A percentile compares a stretch with the other conserved stretches of the same genome.
These are phyloP conservation scores for Hetaerina americana DNA, from an alignment of 1,140 invertebrate species.

Conservation along the genomic window DNA sequence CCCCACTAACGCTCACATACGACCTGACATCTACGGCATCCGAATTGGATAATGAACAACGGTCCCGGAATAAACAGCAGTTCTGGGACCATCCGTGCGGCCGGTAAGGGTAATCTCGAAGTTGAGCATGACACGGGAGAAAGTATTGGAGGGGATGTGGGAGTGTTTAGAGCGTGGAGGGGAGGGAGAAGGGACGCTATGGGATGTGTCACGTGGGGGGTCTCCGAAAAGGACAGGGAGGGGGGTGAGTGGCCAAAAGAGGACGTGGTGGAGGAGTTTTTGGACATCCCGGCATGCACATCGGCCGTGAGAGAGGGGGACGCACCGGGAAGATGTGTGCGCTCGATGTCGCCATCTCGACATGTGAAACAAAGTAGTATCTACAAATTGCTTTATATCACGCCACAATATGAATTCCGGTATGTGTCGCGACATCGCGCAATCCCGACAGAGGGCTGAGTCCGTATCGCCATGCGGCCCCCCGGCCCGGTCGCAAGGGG, in stretches of 20 bases:
- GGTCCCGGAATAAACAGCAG: not conserved
- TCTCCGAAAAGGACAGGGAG: not conserved
- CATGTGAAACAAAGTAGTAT: too few relatives aligned
- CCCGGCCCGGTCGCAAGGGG: too few relatives aligned
- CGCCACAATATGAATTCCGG: not conserved
- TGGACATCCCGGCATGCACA: too few relatives aligned
- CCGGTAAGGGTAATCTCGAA: not conserved
- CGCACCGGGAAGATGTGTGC: too few relatives aligned
- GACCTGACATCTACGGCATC: not conserved
- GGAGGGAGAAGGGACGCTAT: too few relatives aligned
- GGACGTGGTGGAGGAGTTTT: not conserved
- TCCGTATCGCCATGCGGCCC: too few relatives aligned
- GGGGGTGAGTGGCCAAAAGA: not conserved
- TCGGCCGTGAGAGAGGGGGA: too few relatives aligned
- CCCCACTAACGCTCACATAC: not conserved
- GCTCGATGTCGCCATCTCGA: too few relatives aligned
- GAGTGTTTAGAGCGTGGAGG: too few relatives aligned
- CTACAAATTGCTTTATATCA: too few relatives aligned
- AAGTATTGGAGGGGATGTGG: too few relatives aligned
- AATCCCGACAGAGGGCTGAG: not conserved
- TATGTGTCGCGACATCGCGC: not conserved
- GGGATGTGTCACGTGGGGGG: not conserved
- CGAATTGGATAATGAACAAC: not conserved
- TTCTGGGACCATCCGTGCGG: not conserved
- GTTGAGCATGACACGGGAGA: not conserved